Evolutionary conservation across 2,888 invertebrate genomes (phyloP), one percentile per base, ranked within the genome.

Genomic region (Phania funesta): DNA sequence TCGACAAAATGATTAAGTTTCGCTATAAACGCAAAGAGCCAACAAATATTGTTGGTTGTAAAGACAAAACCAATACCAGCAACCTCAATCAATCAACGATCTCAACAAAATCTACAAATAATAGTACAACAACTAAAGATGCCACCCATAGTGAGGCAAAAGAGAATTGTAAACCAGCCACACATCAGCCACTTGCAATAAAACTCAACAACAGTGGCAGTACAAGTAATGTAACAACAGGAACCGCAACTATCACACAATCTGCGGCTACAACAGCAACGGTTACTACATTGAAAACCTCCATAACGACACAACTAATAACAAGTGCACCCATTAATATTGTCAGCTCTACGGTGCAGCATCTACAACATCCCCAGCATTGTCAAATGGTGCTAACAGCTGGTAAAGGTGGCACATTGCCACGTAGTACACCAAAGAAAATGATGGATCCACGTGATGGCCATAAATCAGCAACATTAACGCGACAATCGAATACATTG

Each of bases 21-120:
- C 93, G 94, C 83, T 94, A 94, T 86, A 94, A 94, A 87, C 93
- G 93, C 84, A 94, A 94, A 89, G 94, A 94, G 88, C 87, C 88
- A 82, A 86, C 85, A 68, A 89, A 88, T 84, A 86, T 89, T 85
- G 88, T 89, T 84, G 85, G 84, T 48, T 16, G 79, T 6, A 62
- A 52, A 65, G 62, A 46, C 44, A 74, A n/a, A 41, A 74, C 24
- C 65, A 65, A 7, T 46, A 11, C 35, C 9, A n/a, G 3, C 54
- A 71, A 32, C 32, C 44, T 24, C 9, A 74, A 68, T 32, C 67
- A 38, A 26, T 44, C 67, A 48, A 62, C 62, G 65, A 75, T 46
- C 50, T 46, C 77, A 73, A 67, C 67, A 46, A 74, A 76, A 77
- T 50, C 58, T 56, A 35, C 48, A 41, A 81, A 52, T 50, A 83